These are phyloP conservation scores for Basileuterus tristriatus DNA, from an alignment of 2,797 vertebrate genomes.

Conservation along the genomic window DNA sequence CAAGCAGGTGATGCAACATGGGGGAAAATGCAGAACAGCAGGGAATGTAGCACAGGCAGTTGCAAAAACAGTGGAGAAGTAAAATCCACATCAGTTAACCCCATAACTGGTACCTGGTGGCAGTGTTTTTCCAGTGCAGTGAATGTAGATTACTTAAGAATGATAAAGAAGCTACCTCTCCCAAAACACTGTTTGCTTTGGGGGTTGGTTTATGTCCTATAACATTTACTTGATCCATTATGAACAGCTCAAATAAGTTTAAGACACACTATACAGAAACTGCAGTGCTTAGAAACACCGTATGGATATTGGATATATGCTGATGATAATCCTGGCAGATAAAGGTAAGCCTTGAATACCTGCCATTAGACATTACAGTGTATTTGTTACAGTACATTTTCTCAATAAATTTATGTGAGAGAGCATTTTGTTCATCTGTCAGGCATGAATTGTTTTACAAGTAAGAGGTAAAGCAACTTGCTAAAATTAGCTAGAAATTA, in stretches of 20 bases:
- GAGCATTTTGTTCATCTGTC: background rate
- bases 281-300: background rate
- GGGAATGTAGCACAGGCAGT: background rate
- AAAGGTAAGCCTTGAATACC: background rate
- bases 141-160: background rate
- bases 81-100: background rate
- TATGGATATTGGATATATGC: background rate
- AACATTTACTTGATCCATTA: background rate
- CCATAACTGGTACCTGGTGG: background rate
- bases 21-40: background rate
- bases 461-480: background rate
- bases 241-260: background rate
- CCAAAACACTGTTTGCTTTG: background rate
- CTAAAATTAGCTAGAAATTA: background rate
- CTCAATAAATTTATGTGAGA: background rate
- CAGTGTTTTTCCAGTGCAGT: background rate
- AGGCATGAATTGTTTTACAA: background rate
- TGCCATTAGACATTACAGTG: background rate
- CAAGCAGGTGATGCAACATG: background rate
- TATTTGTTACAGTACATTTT: background rate
- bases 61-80: background rate
- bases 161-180: background rate
- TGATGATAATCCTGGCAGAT: background rate
- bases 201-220: background rate
- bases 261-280: background rate